These are phyloP conservation scores for Pegoplata infirma DNA, from an alignment of 2,888 invertebrate species.

Conservation along the genomic window DNA sequence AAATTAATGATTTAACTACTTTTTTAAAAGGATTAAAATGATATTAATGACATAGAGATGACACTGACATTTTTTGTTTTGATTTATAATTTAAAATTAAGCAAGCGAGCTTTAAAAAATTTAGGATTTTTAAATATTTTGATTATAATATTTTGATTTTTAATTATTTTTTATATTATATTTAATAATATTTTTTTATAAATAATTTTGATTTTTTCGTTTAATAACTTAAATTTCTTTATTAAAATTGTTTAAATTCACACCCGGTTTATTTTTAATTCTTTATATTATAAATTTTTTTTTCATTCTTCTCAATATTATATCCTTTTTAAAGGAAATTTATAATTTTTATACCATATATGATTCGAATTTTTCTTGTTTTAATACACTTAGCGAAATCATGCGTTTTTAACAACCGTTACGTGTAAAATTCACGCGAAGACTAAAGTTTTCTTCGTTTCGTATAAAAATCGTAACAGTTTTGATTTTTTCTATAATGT, in stretches of 20 bases:
- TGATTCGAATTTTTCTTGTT: not conserved
- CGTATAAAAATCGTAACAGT: slow-evolving; percentile 55
- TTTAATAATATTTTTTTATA: not conserved
- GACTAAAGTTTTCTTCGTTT: slow-evolving; percentile 70
- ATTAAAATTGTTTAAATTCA: slow-evolving; percentile 2
- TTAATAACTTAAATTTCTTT: not conserved
- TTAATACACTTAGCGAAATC: slow-evolving; percentile 1
- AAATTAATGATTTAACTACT: slow-evolving; percentile 23
- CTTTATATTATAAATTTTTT: not conserved
- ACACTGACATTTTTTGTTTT: no score
- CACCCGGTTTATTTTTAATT: not conserved
- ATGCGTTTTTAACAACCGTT: slow-evolving; percentile 66
- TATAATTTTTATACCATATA: slow-evolving; percentile 4
- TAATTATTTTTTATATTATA: not conserved
- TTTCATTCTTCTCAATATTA: not conserved
- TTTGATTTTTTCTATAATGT: slow-evolving; percentile 28
- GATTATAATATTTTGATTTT: no score
- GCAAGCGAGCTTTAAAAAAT: not conserved
- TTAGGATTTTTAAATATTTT: not conserved
- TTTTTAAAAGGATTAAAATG: slow-evolving; percentile 6
- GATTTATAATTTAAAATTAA: not conserved
- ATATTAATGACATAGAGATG: not conserved
- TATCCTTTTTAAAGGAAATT: slow-evolving; percentile 17
- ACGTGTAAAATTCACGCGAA: slow-evolving; percentile 76
- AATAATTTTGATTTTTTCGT: not conserved